These are phyloP conservation scores for Pyrgus malvae DNA, from an alignment of 2,888 invertebrate species.

Conservation along the genomic window DNA sequence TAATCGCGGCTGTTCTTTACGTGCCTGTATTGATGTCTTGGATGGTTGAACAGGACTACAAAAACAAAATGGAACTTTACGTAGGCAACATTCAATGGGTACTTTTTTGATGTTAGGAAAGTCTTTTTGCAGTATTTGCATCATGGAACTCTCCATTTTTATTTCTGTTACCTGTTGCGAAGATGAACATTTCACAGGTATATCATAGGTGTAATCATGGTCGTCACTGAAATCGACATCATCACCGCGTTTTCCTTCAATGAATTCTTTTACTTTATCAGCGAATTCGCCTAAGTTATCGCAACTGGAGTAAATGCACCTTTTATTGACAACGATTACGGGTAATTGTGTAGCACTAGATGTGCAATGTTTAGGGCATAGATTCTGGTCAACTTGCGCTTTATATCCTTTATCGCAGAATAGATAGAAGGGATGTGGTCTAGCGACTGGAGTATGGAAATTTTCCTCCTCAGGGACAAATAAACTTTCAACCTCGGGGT, in stretches of 20 bases:
- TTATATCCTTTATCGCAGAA: constrained; percentile 60
- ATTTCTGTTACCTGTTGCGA: constrained; percentile 50
- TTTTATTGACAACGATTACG: constrained; percentile 63
- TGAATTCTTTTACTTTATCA: constrained; percentile 53
- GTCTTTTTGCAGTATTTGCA: constrained; percentile 64
- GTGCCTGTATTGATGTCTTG: constrained; percentile 14
- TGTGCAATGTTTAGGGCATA: constrained; percentile 59
- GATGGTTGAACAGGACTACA: constrained; percentile 44
- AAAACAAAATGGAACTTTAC: constrained; percentile 55
- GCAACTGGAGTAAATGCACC: constrained; percentile 64
- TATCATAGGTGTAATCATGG: constrained; percentile 49
- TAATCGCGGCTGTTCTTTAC: constrained; percentile 24
- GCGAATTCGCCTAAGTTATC: constrained; percentile 61
- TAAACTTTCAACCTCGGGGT: constrained; percentile 56
- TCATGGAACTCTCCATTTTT: constrained; percentile 61
- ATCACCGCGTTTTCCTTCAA: constrained; percentile 50
- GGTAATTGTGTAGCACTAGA: constrained; percentile 62
- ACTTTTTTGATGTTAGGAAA: constrained; percentile 50
- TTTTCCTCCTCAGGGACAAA: constrained; percentile 46
- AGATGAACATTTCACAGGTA: constrained; percentile 52
- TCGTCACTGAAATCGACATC: constrained; percentile 52
- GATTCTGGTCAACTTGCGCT: constrained; percentile 47
- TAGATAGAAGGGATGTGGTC: constrained; percentile 60
- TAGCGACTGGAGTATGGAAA: constrained; percentile 50
- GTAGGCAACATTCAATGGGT: constrained; percentile 47